These are phyloP conservation scores for Aphelinus atriplicis DNA, from an alignment of 1,140 invertebrate species.

Conservation along the genomic window DNA sequence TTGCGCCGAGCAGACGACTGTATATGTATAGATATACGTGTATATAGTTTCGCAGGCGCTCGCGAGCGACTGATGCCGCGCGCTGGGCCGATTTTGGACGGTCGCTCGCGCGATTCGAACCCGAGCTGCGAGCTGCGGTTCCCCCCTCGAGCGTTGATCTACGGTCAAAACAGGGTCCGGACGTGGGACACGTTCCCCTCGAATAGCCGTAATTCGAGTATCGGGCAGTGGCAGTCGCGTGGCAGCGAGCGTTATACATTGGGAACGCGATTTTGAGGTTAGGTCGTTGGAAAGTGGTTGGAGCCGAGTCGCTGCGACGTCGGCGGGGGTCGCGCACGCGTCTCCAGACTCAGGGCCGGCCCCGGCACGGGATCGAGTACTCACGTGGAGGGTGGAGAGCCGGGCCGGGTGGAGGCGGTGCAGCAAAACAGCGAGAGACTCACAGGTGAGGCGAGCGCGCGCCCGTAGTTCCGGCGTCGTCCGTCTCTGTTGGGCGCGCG, in stretches of 20 bases:
- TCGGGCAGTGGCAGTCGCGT: no score
- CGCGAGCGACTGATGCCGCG: background rate
- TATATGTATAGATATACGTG: background rate
- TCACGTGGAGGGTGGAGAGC: slow-evolving; percentile 28
- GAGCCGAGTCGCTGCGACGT: background rate
- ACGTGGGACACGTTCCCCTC: no score
- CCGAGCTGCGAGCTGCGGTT: background rate
- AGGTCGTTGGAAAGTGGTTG: slow-evolving; percentile 31
- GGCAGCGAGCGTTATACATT: no score
- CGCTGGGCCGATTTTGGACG: background rate
- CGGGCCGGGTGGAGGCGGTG: background rate
- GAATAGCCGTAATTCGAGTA: no score
- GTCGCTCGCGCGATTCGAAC: background rate
- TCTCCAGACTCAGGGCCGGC: slow-evolving; percentile 6
- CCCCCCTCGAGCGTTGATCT: background rate
- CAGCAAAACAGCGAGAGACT: slow-evolving; percentile 52
- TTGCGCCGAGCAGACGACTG: background rate
- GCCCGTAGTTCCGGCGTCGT: slow-evolving; percentile 54
- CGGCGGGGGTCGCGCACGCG: background rate
- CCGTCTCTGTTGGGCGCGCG: slow-evolving; percentile 27
- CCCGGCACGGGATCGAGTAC: slow-evolving; percentile 24
- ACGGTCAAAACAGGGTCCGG: no score
- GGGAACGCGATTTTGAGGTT: slow-evolving; percentile 54
- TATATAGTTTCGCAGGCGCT: no score
- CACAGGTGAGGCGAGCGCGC: slow-evolving; percentile 49